Percentiles rank a stretch among this genome's conserved stretches.
phyloP scores from a whole-genome alignment of 2,888 invertebrate genomes.

The Drosophila phalerata region DNA sequence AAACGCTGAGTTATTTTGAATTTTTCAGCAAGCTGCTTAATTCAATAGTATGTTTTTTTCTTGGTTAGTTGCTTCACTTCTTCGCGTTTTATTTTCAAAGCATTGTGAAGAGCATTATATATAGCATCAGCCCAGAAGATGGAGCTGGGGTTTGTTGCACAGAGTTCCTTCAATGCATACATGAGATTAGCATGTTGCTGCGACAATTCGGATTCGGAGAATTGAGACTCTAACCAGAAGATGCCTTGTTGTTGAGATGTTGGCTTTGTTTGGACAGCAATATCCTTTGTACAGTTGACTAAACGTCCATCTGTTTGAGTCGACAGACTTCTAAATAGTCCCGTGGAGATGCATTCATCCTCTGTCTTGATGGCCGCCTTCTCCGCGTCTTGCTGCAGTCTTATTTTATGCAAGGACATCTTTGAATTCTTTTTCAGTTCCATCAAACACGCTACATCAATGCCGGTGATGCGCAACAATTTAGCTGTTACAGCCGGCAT shows the following conservation, averaged over 20 bases:
- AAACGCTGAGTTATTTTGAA: not conserved
- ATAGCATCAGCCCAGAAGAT: slow-evolving; percentile 33
- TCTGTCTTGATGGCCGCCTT: not conserved
- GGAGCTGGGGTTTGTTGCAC: slow-evolving; percentile 14
- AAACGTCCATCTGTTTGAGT: slow-evolving; percentile 48
- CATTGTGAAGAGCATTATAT: slow-evolving; percentile 28
- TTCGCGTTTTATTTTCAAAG: slow-evolving; percentile 38
- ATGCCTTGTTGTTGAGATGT: not conserved
- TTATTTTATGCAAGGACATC: slow-evolving; percentile 41
- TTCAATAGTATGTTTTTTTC: not conserved
- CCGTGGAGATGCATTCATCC: slow-evolving; percentile 14
- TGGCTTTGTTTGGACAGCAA: slow-evolving; percentile 30
- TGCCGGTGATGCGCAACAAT: slow-evolving; percentile 56
- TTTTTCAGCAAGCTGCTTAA: not conserved
- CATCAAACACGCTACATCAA: slow-evolving; percentile 44
- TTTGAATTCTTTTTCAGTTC: slow-evolving; percentile 39
- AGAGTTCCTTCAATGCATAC: slow-evolving; percentile 49
- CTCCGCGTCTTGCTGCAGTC: slow-evolving; percentile 19
- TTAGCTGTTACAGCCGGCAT: slow-evolving; percentile 42
- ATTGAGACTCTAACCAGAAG: slow-evolving; percentile 46
- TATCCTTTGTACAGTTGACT: slow-evolving; percentile 4
- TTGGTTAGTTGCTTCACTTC: not conserved
- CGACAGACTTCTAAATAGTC: slow-evolving; percentile 34
- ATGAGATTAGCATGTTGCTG: slow-evolving; percentile 54
- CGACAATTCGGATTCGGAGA: slow-evolving; percentile 29